Evolutionary conservation across 1,140 invertebrate species (phyloP).

Genomic region (Meloidogyne exigua): DNA sequence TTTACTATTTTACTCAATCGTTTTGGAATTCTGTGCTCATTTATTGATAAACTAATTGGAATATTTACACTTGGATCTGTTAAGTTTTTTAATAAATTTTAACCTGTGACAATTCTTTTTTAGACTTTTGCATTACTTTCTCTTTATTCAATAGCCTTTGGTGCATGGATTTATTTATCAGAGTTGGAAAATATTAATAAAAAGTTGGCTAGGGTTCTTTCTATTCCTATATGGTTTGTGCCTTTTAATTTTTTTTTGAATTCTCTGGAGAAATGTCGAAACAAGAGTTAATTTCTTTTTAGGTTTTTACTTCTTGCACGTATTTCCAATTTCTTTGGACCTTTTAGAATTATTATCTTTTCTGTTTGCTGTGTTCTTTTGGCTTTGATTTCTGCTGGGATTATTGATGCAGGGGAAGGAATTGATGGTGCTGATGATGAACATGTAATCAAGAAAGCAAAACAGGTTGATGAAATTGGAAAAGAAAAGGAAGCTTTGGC

Average conservation of each 20-base stretch:
- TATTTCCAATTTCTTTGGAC: slow-evolving; percentile 64
- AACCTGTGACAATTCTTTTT: slow-evolving; percentile 27
- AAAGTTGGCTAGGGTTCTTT: slow-evolving; percentile 57
- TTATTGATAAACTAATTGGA: slow-evolving; percentile 46
- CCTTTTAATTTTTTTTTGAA: background rate
- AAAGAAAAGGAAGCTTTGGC: slow-evolving; percentile 5
- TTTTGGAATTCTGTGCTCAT: slow-evolving; percentile 47
- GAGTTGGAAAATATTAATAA: slow-evolving; percentile 51
- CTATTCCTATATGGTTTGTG: slow-evolving; percentile 56
- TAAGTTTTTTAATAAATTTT: slow-evolving; percentile 21
- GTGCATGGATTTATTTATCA: slow-evolving; percentile 58
- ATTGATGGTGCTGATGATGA: background rate
- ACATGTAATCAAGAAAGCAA: background rate
- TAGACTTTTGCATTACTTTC: slow-evolving; percentile 53
- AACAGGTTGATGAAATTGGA: background rate
- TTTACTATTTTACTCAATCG: slow-evolving; percentile 50
- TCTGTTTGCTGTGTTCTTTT: slow-evolving; percentile 64
- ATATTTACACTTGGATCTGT: slow-evolving; percentile 52
- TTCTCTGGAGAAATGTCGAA: no score
- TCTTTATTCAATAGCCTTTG: slow-evolving; percentile 52
- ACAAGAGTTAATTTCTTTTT: no score
- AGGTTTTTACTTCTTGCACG: slow-evolving; percentile 64
- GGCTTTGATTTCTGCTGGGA: slow-evolving; percentile 65
- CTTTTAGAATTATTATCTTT: slow-evolving; percentile 66
- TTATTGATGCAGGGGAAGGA: slow-evolving; percentile 11